phyloP scores from a whole-genome alignment of 2,797 vertebrate species.

The Chelidonichthys spinosus region DNA sequence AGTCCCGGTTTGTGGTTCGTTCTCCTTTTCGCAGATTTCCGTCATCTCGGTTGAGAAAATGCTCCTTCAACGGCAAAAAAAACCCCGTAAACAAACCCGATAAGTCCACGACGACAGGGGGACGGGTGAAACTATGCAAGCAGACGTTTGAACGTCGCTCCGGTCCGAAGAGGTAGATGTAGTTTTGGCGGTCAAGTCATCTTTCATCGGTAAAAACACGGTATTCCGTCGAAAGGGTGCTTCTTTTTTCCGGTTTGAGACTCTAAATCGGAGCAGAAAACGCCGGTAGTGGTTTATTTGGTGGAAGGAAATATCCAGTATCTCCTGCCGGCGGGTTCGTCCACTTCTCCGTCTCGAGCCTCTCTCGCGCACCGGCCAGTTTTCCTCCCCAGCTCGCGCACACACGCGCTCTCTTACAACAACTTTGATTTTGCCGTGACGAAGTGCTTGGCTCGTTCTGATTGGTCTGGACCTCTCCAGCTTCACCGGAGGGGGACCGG shows the following conservation, averaged over 20 bases:
- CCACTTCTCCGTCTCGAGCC: constrained; percentile 35
- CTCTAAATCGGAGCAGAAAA: neutral
- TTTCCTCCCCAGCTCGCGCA: constrained; percentile 23
- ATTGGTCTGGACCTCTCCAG: constrained; percentile 65
- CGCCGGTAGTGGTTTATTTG: neutral
- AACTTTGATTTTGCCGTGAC: constrained; percentile 80
- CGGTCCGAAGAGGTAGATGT: constrained; percentile 25
- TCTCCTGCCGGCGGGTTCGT: neutral
- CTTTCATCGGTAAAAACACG: neutral
- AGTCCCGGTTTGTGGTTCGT: constrained; percentile 84
- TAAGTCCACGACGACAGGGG: constrained; percentile 41
- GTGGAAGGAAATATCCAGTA: constrained; percentile 11
- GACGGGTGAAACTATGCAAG: neutral
- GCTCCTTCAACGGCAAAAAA: constrained; percentile 9
- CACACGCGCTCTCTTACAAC: constrained; percentile 63
- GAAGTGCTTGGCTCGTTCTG: constrained; percentile 30
- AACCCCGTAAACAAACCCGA: neutral
- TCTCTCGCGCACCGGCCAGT: constrained; percentile 30
- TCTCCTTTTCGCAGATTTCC: constrained; percentile 91
- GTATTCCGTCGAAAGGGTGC: constrained; percentile 5
- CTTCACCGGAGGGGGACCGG: constrained; percentile 1
- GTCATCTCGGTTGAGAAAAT: constrained; percentile 81
- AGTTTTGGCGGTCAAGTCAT: constrained; percentile 41
- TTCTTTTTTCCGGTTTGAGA: neutral
- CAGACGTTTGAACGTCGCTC: constrained; percentile 40